Evolutionary conservation across 2,888 invertebrate species (phyloP), one percentile per base, ranked within the genome.

Genomic region (Strigamia maritima): DNA sequence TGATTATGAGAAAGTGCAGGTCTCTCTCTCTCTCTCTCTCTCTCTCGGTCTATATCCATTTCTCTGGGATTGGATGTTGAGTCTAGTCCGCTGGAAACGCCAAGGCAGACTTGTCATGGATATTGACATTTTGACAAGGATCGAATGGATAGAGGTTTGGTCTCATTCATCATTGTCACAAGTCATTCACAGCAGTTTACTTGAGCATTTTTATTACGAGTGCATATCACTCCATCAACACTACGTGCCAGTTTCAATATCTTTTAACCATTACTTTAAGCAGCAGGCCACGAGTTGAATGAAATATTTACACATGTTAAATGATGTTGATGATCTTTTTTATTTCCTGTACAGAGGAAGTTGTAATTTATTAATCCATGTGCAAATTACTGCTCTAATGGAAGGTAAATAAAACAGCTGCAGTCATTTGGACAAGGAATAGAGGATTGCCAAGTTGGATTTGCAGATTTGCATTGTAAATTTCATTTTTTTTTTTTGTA

Each of bases 71-170:
- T 49, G 49, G 49, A 49, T 19, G 49, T 49, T 49, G 49, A 49
- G 16, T 49, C 49, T n/a, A n/a, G 49, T 49, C 49, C 49, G 49
- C 49, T 49, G 49, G 3, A 49, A 49, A 49, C 49, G 49, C 49
- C 49, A 49, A 49, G 3, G 49, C 49, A 49, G 1, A 6, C 49
- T 49, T 49, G 49, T 49, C 49, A 49, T 49, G 49, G 49, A 49
- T 49, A 49, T 49, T 49, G 49, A 49, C 49, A 49, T 49, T 49
- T 49, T 49, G 49, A 49, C 49, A 49, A 49, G 49, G 49, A 49
- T 49, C 49, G n/a, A 49, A 49, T 49, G 49, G 49, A 49, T 49
- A 49, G 19, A 49, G 49, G 49, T 49, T 49, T 49, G 49, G 49
- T 16, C 49, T 49, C 49, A 49, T 49, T 49, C 49, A 49, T 49